These are phyloP conservation scores for Malurus cyaneus DNA, from an alignment of 2,113 vertebrate species.

Conservation along the genomic window DNA sequence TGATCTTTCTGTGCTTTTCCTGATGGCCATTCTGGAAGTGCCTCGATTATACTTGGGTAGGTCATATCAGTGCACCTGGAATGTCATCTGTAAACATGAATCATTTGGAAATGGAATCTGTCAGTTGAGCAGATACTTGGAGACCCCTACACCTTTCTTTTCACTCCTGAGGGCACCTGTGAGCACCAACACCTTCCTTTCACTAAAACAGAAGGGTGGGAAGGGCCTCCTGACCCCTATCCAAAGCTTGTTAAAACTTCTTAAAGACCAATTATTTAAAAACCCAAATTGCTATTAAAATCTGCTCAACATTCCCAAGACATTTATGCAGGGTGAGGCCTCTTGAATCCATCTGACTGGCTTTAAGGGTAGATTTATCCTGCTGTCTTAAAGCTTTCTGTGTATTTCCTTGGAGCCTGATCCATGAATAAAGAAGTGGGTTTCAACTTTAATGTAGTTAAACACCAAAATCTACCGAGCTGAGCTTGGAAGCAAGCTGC, in stretches of 20 bases:
- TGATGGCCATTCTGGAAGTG: conserved; percentile 78
- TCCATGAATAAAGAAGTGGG: background rate
- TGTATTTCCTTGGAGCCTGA: background rate
- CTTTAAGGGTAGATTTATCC: background rate
- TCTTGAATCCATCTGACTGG: background rate
- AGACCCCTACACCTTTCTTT: background rate
- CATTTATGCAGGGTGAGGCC: background rate
- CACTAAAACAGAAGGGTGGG: rapidly evolving
- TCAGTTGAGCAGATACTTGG: background rate
- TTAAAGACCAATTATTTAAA: background rate
- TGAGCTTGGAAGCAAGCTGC: background rate
- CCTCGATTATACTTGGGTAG: conserved; percentile 76
- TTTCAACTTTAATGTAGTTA: background rate
- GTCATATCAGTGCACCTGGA: background rate
- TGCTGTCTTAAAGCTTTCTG: background rate
- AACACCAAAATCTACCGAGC: background rate
- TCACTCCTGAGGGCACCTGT: background rate
- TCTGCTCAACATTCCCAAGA: background rate
- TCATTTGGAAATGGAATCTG: background rate
- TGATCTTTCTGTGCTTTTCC: conserved; percentile 78
- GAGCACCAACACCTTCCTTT: background rate
- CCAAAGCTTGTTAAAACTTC: background rate
- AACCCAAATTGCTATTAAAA: background rate
- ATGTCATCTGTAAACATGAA: background rate
- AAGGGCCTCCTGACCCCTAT: background rate